These are phyloP conservation scores for Trichogramma dendrolimi DNA, from an alignment of 2,888 invertebrate species.

Conservation along the genomic window DNA sequence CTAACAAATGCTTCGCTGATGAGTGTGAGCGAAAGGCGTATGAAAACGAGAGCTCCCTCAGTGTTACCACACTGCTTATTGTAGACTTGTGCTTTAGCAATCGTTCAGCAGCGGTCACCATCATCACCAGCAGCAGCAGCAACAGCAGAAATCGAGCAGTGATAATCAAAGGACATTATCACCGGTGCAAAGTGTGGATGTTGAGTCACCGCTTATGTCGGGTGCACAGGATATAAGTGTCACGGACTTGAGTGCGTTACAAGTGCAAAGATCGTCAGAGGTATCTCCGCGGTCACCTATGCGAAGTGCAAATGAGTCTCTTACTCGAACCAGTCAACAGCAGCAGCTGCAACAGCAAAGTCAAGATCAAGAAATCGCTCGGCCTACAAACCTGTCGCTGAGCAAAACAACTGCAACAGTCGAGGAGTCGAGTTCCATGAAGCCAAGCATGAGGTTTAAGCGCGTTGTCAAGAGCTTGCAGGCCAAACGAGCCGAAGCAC, in stretches of 20 bases:
- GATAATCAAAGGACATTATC: conserved; percentile 37
- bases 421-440: conserved; percentile 28
- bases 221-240: conserved; percentile 31
- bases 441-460: conserved; percentile 37
- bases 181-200: conserved; percentile 41
- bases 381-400: not conserved
- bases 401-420: not conserved
- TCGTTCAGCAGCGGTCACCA: not conserved
- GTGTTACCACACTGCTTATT: no score
- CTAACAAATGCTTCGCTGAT: no score
- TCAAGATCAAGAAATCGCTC: not conserved
- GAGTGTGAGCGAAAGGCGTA: no score
- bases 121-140: conserved; percentile 22
- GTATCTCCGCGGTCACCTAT: not conserved
- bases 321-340: conserved; percentile 8
- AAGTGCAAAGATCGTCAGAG: no score
- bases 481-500: conserved; percentile 58
- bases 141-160: conserved; percentile 21
- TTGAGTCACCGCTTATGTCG: conserved; percentile 51
- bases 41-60: no score
- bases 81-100: no score
- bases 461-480: conserved; percentile 38
- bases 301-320: conserved; percentile 9
- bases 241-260: not conserved
- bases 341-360: not conserved